Evolutionary conservation across 2,888 invertebrate genomes (phyloP), one percentile per base, ranked within the genome.

Genomic region (Aradus depressus): DNA sequence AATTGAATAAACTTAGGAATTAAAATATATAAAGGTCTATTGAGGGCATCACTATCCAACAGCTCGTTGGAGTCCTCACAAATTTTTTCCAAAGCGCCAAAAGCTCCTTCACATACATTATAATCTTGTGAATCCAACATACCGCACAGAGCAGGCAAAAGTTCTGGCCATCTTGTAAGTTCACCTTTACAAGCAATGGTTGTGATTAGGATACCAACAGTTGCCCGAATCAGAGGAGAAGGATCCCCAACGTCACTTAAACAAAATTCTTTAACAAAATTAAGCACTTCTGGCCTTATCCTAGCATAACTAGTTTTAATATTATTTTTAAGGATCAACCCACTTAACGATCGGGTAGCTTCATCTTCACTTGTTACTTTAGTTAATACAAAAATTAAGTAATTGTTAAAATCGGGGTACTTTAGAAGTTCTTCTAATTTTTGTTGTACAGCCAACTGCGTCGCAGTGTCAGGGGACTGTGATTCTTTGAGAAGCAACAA

Each of bases 371-470:
- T 77, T 64, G 83, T 84, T 62, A 96, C 74, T 75, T 95, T 91
- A 51, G 95, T 93, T 64, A 98, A 75, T 62, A 98, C 93, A 73
- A 91, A 98, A 70, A 96, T 93, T 64, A 98, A 77, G 71, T 98
- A 99, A 69, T 95, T 97, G 71, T 96, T 97, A 72, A 98, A 98
- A 68, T 97, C 95, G 60, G 96, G 93, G 72, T 88, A 95, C 69
- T 88, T 89, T 71, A 96, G 97, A 62, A 98, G 74, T 72, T 96
- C 91, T 75, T 96, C 95, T 72, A 98, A 77, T 90, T 93, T 95
- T 84, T 90, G 84, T 80, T 97, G 96, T 64, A 97, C 96, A 63
- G 85, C 84, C 70, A 89, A 80, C 72, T 98, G 98, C 56, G 89
- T 92, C 59, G 84, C 86, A 64, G 89, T 96, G 72, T 96, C 92